phyloP scores from a whole-genome alignment of 2,797 vertebrate genomes.

The Natrix natrix region DNA sequence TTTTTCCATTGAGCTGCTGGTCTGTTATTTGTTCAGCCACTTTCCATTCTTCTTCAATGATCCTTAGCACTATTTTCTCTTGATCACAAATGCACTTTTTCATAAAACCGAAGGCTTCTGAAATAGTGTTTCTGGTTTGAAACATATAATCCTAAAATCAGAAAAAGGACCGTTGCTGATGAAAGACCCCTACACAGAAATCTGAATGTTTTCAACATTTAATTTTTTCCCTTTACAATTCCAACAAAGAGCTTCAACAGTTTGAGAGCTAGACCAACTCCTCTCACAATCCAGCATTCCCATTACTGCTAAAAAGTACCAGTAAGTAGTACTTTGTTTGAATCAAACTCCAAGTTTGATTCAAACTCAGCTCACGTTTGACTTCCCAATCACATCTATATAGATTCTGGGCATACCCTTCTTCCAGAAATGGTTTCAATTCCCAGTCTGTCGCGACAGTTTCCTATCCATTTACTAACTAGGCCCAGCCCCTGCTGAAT shows the following conservation, averaged over 20 bases:
- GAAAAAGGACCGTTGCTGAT: neutral
- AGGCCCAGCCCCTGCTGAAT: neutral
- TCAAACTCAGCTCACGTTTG: neutral
- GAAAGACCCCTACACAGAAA: neutral
- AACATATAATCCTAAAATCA: conserved; percentile 55
- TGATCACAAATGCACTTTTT: conserved; percentile 60
- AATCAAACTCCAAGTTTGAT: neutral
- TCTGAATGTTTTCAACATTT: neutral
- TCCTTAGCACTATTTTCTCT: conserved; percentile 49
- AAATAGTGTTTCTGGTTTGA: conserved; percentile 54
- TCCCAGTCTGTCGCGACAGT: neutral
- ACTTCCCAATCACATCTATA: neutral
- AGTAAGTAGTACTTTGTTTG: neutral
- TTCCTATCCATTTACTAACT: neutral
- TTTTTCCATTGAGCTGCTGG: conserved; percentile 12
- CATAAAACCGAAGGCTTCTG: conserved; percentile 55
- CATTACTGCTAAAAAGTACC: neutral
- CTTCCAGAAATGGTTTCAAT: neutral
- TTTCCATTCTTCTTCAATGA: conserved; percentile 52
- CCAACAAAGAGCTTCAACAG: neutral
- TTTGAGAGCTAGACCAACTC: neutral
- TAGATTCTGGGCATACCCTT: neutral
- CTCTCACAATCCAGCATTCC: neutral
- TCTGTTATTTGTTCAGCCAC: conserved; percentile 37
- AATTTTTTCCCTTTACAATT: neutral